Evolutionary conservation across 2,888 invertebrate genomes (phyloP), one percentile per base, ranked within the genome.

Genomic region (Ditula angustiorana): DNA sequence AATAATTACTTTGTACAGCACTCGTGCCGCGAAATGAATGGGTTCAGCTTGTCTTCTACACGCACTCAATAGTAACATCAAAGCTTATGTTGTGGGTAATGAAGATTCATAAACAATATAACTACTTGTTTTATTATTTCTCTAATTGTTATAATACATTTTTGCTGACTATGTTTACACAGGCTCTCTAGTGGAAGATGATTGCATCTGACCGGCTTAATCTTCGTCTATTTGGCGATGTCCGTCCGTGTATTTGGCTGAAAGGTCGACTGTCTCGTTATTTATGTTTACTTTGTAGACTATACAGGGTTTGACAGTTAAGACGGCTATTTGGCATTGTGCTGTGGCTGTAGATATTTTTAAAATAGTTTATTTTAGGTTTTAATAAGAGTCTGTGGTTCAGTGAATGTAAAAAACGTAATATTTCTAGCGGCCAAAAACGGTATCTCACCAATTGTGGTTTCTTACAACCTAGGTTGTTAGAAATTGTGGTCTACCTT

Each of bases 1-100:
- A 53, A 21, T 53, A 35, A 53, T 53, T 53, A 35, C 53, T 53
- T 53, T 33, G 23, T n/a, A 19, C 52, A 35, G 33, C 52, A 53
- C 30, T 28, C 13, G 30, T 23, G 52, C 33, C 19, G 21, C n/a
- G 33, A 49, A 30, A 50, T 28, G 28, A 24, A 26, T 49, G 49
- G 2, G 33, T 11, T 33, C 11, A 26, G n/a, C n/a, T 23, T 5
- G 13, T 47, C 10, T 41, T 41, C 41, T 41, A 41, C n/a, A n/a
- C 41, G 19, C 19, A 41, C 41, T 8, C 41, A 2, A 19, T 41
- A 19, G 37, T 13, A 10, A 41, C n/a, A 19, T 19, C 8, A 41
- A 41, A 41, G 10, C 41, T 2, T 7, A 2, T 41, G 41, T 41
- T 41, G 19, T 41, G 19, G 8, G 16, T 41, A 41, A 10, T 19